These are phyloP conservation scores for Acleris laterana DNA, from an alignment of 2,888 invertebrate species.

Conservation along the genomic window DNA sequence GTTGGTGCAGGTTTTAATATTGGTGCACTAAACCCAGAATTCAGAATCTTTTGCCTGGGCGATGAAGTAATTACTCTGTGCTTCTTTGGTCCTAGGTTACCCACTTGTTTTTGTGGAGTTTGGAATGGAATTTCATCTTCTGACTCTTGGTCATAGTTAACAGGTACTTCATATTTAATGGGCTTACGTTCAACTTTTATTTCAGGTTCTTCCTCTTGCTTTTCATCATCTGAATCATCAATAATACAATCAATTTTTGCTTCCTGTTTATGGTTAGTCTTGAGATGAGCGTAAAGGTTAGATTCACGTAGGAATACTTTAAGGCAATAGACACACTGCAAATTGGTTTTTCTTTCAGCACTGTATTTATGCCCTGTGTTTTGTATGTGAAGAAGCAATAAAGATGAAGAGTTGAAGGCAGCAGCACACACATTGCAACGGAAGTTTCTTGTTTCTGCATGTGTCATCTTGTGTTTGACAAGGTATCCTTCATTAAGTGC, in stretches of 20 bases:
- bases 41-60: slow-evolving; percentile 71
- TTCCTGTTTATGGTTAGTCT: slow-evolving; percentile 86
- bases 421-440: slow-evolving; percentile 84
- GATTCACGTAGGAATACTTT: slow-evolving; percentile 88
- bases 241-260: slow-evolving; percentile 87
- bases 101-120: slow-evolving; percentile 65
- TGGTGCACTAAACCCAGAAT: slow-evolving; percentile 58
- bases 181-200: slow-evolving; percentile 40
- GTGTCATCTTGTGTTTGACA: slow-evolving; percentile 88
- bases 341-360: slow-evolving; percentile 71
- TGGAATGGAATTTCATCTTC: slow-evolving; percentile 66
- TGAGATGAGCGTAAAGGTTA: slow-evolving; percentile 89
- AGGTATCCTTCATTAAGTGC: slow-evolving; percentile 90
- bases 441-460: slow-evolving; percentile 76
- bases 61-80: slow-evolving; percentile 46
- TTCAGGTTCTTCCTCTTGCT: slow-evolving; percentile 37
- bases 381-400: slow-evolving; percentile 81
- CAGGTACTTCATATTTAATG: slow-evolving; percentile 66
- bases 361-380: slow-evolving; percentile 82
- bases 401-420: slow-evolving; percentile 71
- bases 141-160: slow-evolving; percentile 57
- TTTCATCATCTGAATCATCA: slow-evolving; percentile 82
- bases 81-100: slow-evolving; percentile 78
- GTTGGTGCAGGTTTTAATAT: slow-evolving; percentile 44
- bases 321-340: slow-evolving; percentile 89